phyloP scores from a whole-genome alignment of 2,888 invertebrate species.

The Muscina levida region DNA sequence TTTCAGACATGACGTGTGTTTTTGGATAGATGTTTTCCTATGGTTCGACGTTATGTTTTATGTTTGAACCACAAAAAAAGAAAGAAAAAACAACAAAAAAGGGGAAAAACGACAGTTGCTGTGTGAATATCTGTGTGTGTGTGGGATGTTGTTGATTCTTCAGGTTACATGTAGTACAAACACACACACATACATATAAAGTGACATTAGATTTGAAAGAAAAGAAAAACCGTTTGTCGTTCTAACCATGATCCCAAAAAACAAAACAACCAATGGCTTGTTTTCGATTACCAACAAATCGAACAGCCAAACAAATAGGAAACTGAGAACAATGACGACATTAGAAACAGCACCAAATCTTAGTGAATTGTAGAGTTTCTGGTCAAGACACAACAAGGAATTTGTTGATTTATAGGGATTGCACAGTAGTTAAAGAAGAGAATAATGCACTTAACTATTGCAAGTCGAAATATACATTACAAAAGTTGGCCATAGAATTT shows the following conservation, averaged over 20 bases:
- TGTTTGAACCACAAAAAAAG: conserved; percentile 4
- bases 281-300: conserved; percentile 19
- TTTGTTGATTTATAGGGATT: too few species aligned
- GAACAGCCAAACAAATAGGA: background rate
- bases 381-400: conserved; percentile 32
- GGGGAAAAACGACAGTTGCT: background rate
- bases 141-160: background rate
- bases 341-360: conserved; percentile 6
- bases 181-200: too few species aligned
- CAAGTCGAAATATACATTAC: too few species aligned
- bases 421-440: too few species aligned
- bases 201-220: conserved; percentile 1
- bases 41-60: background rate
- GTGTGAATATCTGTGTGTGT: background rate
- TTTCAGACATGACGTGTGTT: conserved; percentile 49
- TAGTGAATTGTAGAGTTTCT: conserved; percentile 42
- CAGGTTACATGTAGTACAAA: too few species aligned
- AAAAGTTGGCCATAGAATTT: too few species aligned
- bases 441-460: too few species aligned
- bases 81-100: too few species aligned
- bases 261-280: background rate
- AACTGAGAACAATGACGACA: background rate
- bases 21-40: background rate
- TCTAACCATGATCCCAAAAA: conserved; percentile 47
- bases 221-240: conserved; percentile 47